Percentiles rank a stretch among this genome's conserved stretches.
These are phyloP conservation scores for Copidosoma floridanum DNA, from an alignment of 1,140 invertebrate genomes.

Conservation along the genomic window DNA sequence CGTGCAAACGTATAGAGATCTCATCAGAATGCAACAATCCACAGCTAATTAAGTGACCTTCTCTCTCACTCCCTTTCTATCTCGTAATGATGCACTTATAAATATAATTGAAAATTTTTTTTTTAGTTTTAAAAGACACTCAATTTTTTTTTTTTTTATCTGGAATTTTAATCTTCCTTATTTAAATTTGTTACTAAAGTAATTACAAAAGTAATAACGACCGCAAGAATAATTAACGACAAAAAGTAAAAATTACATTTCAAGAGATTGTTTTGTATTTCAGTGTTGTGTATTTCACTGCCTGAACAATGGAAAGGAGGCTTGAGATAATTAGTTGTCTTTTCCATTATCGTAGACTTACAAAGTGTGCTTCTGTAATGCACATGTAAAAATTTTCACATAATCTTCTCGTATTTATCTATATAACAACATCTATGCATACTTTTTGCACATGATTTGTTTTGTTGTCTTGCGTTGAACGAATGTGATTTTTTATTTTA, in stretches of 20 bases:
- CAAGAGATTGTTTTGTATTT: too few species aligned
- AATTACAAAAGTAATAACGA: conserved; percentile 33
- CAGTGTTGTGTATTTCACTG: conserved; percentile 21
- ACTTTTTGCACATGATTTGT: not conserved
- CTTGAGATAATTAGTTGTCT: conserved; percentile 7
- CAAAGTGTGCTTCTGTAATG: conserved; percentile 11
- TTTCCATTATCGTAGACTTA: conserved; percentile 3
- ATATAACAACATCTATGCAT: too few species aligned
- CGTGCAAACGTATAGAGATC: too few species aligned
- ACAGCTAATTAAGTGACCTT: too few species aligned
- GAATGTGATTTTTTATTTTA: conserved; percentile 5
- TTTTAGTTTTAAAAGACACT: conserved; percentile 21
- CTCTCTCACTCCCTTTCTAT: conserved; percentile 13
- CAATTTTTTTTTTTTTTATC: conserved; percentile 23
- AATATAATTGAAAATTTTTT: conserved; percentile 3
- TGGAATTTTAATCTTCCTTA: conserved; percentile 26
- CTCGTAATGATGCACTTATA: not conserved
- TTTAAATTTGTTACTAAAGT: conserved; percentile 33
- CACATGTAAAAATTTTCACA: conserved; percentile 14
- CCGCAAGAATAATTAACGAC: conserved; percentile 29
- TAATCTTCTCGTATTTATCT: conserved; percentile 27
- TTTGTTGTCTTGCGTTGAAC: conserved; percentile 18
- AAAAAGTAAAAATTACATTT: conserved; percentile 30
- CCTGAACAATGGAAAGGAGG: conserved; percentile 24
- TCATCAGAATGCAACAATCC: too few species aligned